phyloP scores from a whole-genome alignment of 2,113 vertebrate species.

The Saimiri boliviensis region DNA sequence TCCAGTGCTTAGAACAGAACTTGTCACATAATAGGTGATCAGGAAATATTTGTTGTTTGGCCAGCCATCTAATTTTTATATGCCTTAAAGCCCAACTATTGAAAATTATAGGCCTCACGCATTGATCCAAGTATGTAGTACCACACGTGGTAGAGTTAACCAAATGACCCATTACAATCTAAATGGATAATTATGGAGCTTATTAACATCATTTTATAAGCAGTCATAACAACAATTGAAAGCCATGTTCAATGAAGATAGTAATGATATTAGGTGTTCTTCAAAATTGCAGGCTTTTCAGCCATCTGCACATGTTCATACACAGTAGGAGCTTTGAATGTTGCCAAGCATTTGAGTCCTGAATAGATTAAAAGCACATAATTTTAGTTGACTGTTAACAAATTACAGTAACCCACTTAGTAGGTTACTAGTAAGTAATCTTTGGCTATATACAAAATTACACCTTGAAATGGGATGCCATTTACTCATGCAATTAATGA shows the following conservation, averaged over 20 bases:
- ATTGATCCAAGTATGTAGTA: background rate
- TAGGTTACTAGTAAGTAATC: background rate
- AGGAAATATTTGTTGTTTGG: background rate
- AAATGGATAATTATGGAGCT: background rate
- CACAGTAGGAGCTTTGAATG: background rate
- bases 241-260: background rate
- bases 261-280: background rate
- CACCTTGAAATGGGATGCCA: background rate
- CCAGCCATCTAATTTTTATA: background rate
- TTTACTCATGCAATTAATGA: background rate
- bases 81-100: background rate
- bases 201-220: slow-evolving; percentile 33
- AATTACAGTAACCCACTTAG: background rate
- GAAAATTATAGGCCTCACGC: background rate
- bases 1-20: background rate
- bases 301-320: background rate
- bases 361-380: background rate
- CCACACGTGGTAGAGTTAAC: background rate
- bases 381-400: background rate
- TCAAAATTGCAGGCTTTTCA: background rate
- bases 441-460: background rate
- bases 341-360: background rate
- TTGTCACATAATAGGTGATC: background rate
- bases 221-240: background rate
- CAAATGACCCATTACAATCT: background rate